phyloP scores from a whole-genome alignment of 2,888 invertebrate species.

The Horisme vitalbata region DNA sequence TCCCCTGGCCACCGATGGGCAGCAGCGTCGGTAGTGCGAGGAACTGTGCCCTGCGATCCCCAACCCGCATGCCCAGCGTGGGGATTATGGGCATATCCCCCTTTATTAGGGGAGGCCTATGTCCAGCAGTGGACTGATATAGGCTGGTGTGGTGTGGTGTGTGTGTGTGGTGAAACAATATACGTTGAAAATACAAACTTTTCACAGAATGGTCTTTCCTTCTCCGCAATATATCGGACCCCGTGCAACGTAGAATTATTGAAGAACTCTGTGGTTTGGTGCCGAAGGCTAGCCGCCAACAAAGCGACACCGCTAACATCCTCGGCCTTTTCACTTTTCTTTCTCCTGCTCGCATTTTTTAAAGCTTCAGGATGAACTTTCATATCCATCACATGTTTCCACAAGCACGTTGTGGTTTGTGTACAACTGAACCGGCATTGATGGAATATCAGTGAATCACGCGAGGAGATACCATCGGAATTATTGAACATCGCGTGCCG shows the following conservation, averaged over 20 bases:
- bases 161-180: no score
- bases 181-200: no score
- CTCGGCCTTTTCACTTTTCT: slow-evolving; percentile 37
- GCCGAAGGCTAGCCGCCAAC: slow-evolving; percentile 85
- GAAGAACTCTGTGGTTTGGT: slow-evolving; percentile 89
- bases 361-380: slow-evolving; percentile 59
- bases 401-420: slow-evolving; percentile 40
- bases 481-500: slow-evolving; percentile 61
- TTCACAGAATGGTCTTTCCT: slow-evolving; percentile 88
- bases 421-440: slow-evolving; percentile 20
- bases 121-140: no score
- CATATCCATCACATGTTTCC: slow-evolving; percentile 51
- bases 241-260: slow-evolving; percentile 90
- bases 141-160: no score
- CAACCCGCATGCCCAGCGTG: no score
- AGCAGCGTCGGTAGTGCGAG: no score
- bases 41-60: no score
- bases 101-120: no score
- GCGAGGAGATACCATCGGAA: slow-evolving; percentile 54
- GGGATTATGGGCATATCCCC: no score
- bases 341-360: slow-evolving; percentile 40
- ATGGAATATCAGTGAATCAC: slow-evolving; percentile 53
- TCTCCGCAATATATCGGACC: slow-evolving; percentile 90
- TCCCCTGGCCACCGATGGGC: no score
- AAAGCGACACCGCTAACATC: slow-evolving; percentile 62